Percentiles rank a stretch among this genome's conserved stretches.
Evolutionary conservation across 2,797 vertebrate genomes (phyloP).

Genomic region (Scarus forsteni): DNA sequence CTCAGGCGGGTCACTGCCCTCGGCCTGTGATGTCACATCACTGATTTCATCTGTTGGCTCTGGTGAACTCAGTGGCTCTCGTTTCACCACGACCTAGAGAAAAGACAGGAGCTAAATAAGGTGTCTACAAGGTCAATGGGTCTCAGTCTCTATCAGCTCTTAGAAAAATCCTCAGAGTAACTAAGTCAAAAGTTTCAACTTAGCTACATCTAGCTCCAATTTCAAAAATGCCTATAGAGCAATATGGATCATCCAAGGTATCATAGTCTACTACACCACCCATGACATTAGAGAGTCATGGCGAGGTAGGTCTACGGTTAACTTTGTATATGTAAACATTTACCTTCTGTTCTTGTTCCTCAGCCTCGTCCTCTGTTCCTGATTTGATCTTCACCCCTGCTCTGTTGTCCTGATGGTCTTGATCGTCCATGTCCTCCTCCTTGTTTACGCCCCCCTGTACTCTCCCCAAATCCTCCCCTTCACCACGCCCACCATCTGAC

Average conservation of each 20-base stretch:
- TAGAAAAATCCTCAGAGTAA: too few relatives aligned
- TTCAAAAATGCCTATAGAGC: too few relatives aligned
- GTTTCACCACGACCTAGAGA: constrained; percentile 92
- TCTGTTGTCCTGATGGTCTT: constrained; percentile 65
- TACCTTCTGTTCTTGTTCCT: constrained; percentile 84
- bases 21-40: constrained; percentile 93
- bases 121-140: background rate
- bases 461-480: constrained; percentile 77
- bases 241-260: too few relatives aligned
- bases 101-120: background rate
- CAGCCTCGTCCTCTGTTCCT: constrained; percentile 82
- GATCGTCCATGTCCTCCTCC: constrained; percentile 80
- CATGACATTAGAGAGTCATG: too few relatives aligned
- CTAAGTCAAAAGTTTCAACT: too few relatives aligned
- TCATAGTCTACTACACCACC: too few relatives aligned
- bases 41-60: constrained; percentile 94
- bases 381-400: constrained; percentile 72
- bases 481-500: constrained; percentile 89
- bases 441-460: constrained; percentile 75
- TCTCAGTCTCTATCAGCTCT: too few relatives aligned
- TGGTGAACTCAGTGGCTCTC: constrained; percentile 94
- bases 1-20: constrained; percentile 91
- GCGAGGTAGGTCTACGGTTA: too few relatives aligned
- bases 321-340: background rate
- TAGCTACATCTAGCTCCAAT: too few relatives aligned